Conservation (phyloP, 23 tunicate species). For the Trididemnum nubilum region DNA sequence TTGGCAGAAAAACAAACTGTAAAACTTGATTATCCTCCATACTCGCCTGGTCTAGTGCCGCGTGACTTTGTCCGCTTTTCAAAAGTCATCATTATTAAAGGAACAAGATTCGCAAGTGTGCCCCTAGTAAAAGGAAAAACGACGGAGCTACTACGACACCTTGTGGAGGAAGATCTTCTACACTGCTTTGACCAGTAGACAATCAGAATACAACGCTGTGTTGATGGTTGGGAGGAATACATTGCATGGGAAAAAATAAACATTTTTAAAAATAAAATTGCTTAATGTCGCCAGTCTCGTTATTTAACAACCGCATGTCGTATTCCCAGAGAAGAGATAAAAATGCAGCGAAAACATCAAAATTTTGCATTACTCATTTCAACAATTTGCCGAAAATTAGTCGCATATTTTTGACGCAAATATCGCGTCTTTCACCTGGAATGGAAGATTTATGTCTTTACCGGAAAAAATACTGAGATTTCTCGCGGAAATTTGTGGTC, state of each 20-base stretch:
- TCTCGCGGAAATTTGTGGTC: too few species aligned
- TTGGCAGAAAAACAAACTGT: constrained; percentile 5
- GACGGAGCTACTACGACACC: too few species aligned
- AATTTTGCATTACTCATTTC: too few species aligned
- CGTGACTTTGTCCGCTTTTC: constrained; percentile 2
- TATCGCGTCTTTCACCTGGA: too few species aligned
- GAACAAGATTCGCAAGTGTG: constrained; percentile 13
- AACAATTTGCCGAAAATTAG: too few species aligned
- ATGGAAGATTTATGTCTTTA: too few species aligned
- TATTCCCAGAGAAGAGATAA: too few species aligned
- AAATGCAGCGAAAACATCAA: too few species aligned
- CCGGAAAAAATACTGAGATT: too few species aligned
- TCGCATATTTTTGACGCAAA: too few species aligned
- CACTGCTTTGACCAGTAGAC: constrained; percentile 1
- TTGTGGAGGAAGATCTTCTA: neutral
- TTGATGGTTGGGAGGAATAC: constrained; percentile 4
- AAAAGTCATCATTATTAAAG: neutral
- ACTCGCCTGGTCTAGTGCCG: neutral
- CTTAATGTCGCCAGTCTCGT: too few species aligned
- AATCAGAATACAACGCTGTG: constrained; percentile 6
- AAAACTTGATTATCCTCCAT: neutral
- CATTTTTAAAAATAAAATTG: neutral
- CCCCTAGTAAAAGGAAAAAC: neutral
- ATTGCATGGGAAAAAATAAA: neutral
- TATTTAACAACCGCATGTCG: constrained; percentile 22